These are phyloP conservation scores for Lanius collurio DNA, from an alignment of 2,113 vertebrate genomes.

Conservation along the genomic window DNA sequence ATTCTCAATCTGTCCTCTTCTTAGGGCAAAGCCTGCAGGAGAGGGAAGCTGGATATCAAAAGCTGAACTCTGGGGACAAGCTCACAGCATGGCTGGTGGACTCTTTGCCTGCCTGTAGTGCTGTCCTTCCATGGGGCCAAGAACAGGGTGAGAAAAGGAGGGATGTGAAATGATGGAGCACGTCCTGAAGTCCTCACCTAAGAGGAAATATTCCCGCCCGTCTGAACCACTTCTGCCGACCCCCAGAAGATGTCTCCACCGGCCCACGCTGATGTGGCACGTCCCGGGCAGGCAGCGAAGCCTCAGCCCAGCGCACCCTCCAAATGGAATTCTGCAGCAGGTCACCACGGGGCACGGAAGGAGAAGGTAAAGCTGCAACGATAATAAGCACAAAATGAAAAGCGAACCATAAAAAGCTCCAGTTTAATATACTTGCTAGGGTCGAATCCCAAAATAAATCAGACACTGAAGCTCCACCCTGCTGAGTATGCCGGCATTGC, in stretches of 20 bases:
- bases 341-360: neutral
- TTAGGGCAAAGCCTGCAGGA: neutral
- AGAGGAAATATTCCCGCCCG: neutral
- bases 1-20: neutral
- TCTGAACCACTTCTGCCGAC: neutral
- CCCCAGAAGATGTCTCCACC: slow-evolving; percentile 70
- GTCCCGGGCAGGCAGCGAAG: neutral
- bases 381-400: neutral
- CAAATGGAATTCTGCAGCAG: neutral
- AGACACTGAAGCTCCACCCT: neutral
- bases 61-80: neutral
- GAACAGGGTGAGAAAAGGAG: neutral
- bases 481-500: fast-evolving
- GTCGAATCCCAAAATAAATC: neutral
- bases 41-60: neutral
- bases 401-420: neutral
- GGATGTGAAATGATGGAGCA: neutral
- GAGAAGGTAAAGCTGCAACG: neutral
- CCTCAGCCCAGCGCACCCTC: neutral
- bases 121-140: neutral
- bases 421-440: neutral
- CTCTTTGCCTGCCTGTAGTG: neutral
- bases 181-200: neutral
- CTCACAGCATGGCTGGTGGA: fast-evolving
- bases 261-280: neutral